These are phyloP conservation scores for Lepidocyrtoides sp. DNA, from an alignment of 2,888 invertebrate genomes.

Conservation along the genomic window DNA sequence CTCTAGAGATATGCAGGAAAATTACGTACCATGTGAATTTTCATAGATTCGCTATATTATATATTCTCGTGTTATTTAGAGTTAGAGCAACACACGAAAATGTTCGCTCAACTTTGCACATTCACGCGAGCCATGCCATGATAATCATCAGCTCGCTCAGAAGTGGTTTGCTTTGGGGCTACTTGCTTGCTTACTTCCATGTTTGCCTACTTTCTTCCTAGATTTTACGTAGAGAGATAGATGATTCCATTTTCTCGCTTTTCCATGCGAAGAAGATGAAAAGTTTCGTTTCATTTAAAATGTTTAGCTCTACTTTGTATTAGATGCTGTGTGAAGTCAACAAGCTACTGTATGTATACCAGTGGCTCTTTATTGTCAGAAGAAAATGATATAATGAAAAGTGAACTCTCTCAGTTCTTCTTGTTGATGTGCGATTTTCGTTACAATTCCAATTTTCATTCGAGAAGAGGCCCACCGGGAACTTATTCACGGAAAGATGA, in stretches of 20 bases:
- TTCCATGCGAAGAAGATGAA: constrained; percentile 36
- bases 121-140: constrained; percentile 14
- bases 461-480: constrained; percentile 19
- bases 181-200: constrained; percentile 32
- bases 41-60: constrained; percentile 24
- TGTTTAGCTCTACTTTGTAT: not conserved
- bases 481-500: not conserved
- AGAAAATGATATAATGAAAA: constrained; percentile 28
- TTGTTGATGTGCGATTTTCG: not conserved
- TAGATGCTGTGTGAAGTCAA: constrained; percentile 25
- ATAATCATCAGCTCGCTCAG: constrained; percentile 6
- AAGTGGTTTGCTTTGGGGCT: constrained; percentile 30
- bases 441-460: constrained; percentile 42
- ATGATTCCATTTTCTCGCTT: constrained; percentile 15
- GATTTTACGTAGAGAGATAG: constrained; percentile 20
- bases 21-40: constrained; percentile 50
- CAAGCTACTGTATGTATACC: not conserved
- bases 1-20: constrained; percentile 40
- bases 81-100: constrained; percentile 26
- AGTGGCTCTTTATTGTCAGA: constrained; percentile 9
- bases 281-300: constrained; percentile 17
- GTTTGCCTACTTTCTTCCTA: constrained; percentile 18
- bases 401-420: constrained; percentile 19
- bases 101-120: constrained; percentile 49
- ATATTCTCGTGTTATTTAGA: not conserved